Evolutionary conservation across 2,888 invertebrate genomes (phyloP), one percentile per base, ranked within the genome.

Genomic region (Aspidiotus rigidus): DNA sequence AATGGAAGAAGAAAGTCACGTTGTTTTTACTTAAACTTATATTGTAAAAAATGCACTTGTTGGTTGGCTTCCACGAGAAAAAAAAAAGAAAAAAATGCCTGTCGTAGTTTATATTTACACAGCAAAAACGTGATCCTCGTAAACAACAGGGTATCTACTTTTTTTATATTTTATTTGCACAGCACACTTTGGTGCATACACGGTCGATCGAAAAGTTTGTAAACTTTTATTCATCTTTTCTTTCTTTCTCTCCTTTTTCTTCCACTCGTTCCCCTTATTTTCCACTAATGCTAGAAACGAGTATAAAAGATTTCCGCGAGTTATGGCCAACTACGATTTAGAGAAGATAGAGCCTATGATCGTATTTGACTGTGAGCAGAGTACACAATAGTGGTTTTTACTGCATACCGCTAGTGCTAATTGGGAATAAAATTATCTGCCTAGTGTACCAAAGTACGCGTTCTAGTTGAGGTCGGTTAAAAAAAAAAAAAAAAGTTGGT

Each of bases 11-110:
- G 66, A 66, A 66, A 66, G 66, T 66, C 66, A 66, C 66, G 56
- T 66, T 66, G 56, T 66, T 64, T 64, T 64, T 64, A 15, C 16
- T 56, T 56, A 17, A 66, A 66, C 66, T 66, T 66, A 28, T 28
- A 66, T 57, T 66, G 66, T 66, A 57, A 66, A 66, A 66, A 66
- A 66, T 66, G 66, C 66, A 66, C 66, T 66, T 66, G 66, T 66
- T 57, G 44, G 66, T 57, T 66, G 44, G 57, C 66, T 64, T 56
- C 64, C 56, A 59, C 16, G 28, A 59, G 9, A 28, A 6, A 8
- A 8, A 44, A 62, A 64, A 64, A 55, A 8, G 56, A 44, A 62
- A 64, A 64, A 55, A 66, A 66, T 57, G 56, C 57, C 66, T 66
- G 66, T 66, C 39, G 56, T 66, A 41, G 66, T 66, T 66, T 66